phyloP scores from a whole-genome alignment of 2,797 vertebrate species.

The Sebastes cheni region DNA sequence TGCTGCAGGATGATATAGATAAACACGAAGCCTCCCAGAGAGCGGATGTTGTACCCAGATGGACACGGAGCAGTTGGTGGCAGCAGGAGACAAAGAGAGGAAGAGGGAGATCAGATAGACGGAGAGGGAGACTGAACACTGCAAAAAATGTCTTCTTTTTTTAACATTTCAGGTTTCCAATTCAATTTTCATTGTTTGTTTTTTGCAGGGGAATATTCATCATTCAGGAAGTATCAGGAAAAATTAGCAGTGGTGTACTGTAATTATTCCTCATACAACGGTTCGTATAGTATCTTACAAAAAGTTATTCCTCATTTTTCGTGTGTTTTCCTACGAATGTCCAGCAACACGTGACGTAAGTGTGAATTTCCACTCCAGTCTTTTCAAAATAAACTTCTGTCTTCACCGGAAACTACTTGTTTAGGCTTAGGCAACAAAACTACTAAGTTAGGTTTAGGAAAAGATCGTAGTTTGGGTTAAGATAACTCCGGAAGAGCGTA shows the following conservation, averaged over 20 bases:
- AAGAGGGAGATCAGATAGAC: background rate
- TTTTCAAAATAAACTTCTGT: too few relatives aligned
- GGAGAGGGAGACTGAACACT: background rate
- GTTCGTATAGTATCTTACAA: too few relatives aligned
- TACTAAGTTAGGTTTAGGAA: too few relatives aligned
- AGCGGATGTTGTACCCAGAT: slow-evolving; percentile 61
- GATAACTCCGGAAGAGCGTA: too few relatives aligned
- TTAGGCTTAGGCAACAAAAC: too few relatives aligned
- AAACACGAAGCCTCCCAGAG: slow-evolving; percentile 68
- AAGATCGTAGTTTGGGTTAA: too few relatives aligned
- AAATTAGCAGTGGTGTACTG: background rate
- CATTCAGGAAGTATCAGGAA: background rate
- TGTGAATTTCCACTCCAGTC: too few relatives aligned
- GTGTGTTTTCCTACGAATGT: too few relatives aligned
- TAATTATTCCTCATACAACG: background rate
- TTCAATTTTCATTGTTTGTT: background rate
- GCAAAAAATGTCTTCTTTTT: slow-evolving; percentile 13
- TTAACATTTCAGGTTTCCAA: background rate
- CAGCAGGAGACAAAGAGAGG: slow-evolving; percentile 32
- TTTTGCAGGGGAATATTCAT: background rate
- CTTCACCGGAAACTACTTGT: too few relatives aligned
- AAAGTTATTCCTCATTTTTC: too few relatives aligned
- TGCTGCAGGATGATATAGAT: slow-evolving; percentile 66
- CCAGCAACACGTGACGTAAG: too few relatives aligned
- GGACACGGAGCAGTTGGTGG: slow-evolving; percentile 50